Conservation (phyloP, 2,888 invertebrate species). For the Caenorhabditis sp. region DNA sequence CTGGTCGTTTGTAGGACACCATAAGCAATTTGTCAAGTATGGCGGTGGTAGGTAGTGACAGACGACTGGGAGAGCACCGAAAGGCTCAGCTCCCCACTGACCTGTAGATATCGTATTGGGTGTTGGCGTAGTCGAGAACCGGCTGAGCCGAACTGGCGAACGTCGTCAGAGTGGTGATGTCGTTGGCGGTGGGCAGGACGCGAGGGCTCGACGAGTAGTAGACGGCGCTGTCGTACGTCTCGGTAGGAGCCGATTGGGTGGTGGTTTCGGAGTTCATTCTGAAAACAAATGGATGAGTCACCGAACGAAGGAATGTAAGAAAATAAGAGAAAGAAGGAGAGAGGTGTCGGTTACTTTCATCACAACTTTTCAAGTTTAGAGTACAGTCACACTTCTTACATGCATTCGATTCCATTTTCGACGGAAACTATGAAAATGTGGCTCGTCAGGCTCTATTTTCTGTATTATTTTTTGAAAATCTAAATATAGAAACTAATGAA, state of each 20-base stretch:
- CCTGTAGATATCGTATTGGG: slow-evolving; percentile 66
- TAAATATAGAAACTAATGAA: slow-evolving; percentile 13
- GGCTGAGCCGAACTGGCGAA: slow-evolving; percentile 58
- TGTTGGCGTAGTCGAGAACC: slow-evolving; percentile 44
- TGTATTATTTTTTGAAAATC: background rate
- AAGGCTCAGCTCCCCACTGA: background rate
- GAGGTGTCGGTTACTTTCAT: too few relatives aligned
- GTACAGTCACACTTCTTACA: slow-evolving; percentile 31
- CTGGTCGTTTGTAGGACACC: background rate
- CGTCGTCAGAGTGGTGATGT: slow-evolving; percentile 64
- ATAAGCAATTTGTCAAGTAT: slow-evolving; percentile 22
- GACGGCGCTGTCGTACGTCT: slow-evolving; percentile 30
- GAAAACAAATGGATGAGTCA: background rate
- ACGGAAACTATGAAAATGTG: background rate
- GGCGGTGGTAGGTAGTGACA: slow-evolving; percentile 14
- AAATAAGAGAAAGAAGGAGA: background rate
- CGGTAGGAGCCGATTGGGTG: slow-evolving; percentile 39
- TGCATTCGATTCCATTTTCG: slow-evolving; percentile 2
- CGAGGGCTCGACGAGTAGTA: slow-evolving; percentile 59
- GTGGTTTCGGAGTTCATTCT: slow-evolving; percentile 36
- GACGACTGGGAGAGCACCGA: slow-evolving; percentile 3
- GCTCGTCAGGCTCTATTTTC: background rate
- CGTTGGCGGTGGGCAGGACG: slow-evolving; percentile 38
- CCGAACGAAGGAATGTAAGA: background rate
- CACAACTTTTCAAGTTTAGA: too few relatives aligned